These are phyloP conservation scores for Hyles lineata DNA, from an alignment of 2,888 invertebrate species.

Conservation along the genomic window DNA sequence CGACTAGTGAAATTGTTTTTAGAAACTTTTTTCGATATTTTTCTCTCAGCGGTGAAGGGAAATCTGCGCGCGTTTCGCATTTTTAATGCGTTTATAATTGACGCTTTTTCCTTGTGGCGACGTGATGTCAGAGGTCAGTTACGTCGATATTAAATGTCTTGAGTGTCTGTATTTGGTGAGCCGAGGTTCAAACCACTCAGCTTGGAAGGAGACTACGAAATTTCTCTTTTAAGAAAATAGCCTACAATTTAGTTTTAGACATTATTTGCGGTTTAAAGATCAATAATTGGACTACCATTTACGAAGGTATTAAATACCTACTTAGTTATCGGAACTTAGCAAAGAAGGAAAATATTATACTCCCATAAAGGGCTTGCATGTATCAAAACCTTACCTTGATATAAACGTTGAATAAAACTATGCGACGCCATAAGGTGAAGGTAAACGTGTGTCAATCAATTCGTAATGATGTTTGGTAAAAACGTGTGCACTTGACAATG, in stretches of 20 bases:
- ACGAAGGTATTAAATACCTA: too few species aligned
- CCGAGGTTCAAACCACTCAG: too few species aligned
- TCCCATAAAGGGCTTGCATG: background rate
- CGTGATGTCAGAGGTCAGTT: conserved; percentile 11
- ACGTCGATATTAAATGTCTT: conserved; percentile 1
- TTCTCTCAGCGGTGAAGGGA: conserved; percentile 4
- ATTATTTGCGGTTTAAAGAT: too few species aligned
- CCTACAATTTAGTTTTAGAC: too few species aligned
- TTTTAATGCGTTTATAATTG: conserved; percentile 17
- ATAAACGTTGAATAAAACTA: conserved; percentile 3
- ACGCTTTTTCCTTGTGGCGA: background rate
- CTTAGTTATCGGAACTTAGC: too few species aligned
- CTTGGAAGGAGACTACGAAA: background rate
- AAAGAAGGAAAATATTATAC: too few species aligned
- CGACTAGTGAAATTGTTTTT: conserved; percentile 5
- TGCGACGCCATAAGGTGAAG: conserved; percentile 1
- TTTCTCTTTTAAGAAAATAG: too few species aligned
- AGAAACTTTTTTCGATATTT: background rate
- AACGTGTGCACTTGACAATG: conserved; percentile 22
- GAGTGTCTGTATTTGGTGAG: background rate
- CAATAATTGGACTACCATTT: too few species aligned
- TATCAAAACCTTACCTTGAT: conserved; percentile 10
- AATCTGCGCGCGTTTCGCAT: conserved; percentile 13
- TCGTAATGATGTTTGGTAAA: conserved; percentile 12
- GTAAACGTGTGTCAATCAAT: conserved; percentile 15